phyloP scores from a whole-genome alignment of 2,113 vertebrate species.

The Chaetura pelagica region DNA sequence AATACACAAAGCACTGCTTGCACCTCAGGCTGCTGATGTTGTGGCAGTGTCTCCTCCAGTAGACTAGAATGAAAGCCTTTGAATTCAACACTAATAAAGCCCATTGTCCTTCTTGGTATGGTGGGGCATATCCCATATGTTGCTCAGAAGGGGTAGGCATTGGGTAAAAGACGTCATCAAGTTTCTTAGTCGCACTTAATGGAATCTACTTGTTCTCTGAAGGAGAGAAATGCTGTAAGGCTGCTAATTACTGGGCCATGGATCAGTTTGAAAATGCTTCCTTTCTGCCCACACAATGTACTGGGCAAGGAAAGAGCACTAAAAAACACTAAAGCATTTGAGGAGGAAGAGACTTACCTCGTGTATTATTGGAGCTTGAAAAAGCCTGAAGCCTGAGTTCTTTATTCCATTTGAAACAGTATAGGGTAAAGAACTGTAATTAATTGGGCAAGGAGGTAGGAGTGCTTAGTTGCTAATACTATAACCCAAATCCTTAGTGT shows the following conservation, averaged over 20 bases:
- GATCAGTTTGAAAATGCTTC: neutral
- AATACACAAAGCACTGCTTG: neutral
- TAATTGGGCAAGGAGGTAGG: neutral
- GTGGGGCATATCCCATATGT: neutral
- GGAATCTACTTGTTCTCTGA: neutral
- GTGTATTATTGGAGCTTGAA: neutral
- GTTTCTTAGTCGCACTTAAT: neutral
- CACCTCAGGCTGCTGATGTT: neutral
- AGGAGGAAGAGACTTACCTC: neutral
- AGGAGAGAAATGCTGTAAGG: neutral
- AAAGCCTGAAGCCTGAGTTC: neutral
- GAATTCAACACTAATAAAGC: neutral
- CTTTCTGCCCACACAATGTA: neutral
- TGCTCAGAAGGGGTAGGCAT: neutral
- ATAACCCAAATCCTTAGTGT: neutral
- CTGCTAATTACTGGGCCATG: neutral
- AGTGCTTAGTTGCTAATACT: neutral
- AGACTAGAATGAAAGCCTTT: neutral
- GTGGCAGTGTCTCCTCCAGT: neutral
- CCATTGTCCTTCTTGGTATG: neutral
- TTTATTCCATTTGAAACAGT: neutral
- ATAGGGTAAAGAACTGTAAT: neutral
- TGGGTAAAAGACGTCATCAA: neutral
- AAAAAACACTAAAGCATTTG: neutral
- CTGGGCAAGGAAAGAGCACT: neutral